Evolutionary conservation across 2,888 invertebrate species (phyloP).

Genomic region (Nymphalis urticae): DNA sequence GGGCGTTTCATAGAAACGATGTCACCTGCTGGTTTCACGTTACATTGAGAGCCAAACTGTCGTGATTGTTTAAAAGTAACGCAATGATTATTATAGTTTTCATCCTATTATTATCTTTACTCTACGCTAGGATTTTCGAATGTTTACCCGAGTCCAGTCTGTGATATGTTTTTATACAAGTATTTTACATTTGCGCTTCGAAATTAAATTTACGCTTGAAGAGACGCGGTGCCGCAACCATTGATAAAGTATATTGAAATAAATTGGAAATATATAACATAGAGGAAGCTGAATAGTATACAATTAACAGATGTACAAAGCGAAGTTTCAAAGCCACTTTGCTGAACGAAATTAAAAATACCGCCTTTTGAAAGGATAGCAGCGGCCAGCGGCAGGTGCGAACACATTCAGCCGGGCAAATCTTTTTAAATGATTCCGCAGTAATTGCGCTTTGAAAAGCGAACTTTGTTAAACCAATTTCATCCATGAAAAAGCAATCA

Average conservation of each 20-base stretch:
- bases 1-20: background rate
- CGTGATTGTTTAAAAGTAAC: conserved; percentile 2
- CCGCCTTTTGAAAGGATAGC: conserved; percentile 9
- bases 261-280: conserved; percentile 13
- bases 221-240: background rate
- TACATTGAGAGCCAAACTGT: conserved; percentile 3
- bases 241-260: conserved; percentile 11
- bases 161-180: background rate
- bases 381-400: conserved; percentile 3
- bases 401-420: conserved; percentile 3
- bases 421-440: conserved; percentile 7
- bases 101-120: background rate
- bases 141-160: background rate
- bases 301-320: conserved; percentile 12
- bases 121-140: background rate
- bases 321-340: conserved; percentile 14
- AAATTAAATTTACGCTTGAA: conserved; percentile 3
- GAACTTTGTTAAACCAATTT: conserved; percentile 1
- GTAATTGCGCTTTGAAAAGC: conserved; percentile 13
- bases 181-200: background rate
- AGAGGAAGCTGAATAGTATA: conserved; percentile 11
- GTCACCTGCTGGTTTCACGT: background rate
- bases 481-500: conserved; percentile 13
- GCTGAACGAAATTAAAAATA: conserved; percentile 18
- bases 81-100: background rate